Evolutionary conservation across 2,113 vertebrate species (phyloP).

Genomic region (Istiophorus platypterus): DNA sequence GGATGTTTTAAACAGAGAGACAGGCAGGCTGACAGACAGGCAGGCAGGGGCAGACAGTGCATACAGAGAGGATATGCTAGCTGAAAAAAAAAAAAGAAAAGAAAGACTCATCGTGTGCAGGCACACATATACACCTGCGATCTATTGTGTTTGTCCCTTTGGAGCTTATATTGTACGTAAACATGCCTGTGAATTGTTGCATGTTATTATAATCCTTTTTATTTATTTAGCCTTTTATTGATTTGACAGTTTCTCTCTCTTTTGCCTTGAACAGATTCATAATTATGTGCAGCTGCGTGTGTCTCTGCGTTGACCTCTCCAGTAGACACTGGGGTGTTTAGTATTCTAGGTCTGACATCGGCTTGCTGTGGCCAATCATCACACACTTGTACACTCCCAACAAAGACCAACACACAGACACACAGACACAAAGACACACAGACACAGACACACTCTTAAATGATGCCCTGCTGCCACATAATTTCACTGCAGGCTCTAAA

Average conservation of each 20-base stretch:
- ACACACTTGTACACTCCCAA: conserved; percentile 50
- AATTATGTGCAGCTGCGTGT: conserved; percentile 59
- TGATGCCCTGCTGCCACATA: conserved; percentile 49
- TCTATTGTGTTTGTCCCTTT: not conserved
- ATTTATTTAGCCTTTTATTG: conserved; percentile 8
- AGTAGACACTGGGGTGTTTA: conserved; percentile 58
- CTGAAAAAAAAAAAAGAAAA: conserved; percentile 16
- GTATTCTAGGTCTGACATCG: conserved; percentile 60
- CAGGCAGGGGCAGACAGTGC: conserved; percentile 10
- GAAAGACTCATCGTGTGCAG: not conserved
- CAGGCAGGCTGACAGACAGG: conserved; percentile 25
- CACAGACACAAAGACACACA: conserved; percentile 32
- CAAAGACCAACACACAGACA: conserved; percentile 31
- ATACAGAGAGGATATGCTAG: conserved; percentile 29
- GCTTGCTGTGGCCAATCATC: conserved; percentile 66
- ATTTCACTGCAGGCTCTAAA: conserved; percentile 62
- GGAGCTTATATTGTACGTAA: not conserved
- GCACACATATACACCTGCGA: not conserved
- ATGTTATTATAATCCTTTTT: not conserved
- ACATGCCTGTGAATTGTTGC: conserved; percentile 5
- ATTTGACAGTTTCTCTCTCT: not conserved
- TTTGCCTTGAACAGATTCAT: conserved; percentile 58
- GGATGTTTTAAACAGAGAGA: conserved; percentile 53
- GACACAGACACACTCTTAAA: conserved; percentile 47
- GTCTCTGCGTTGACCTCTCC: conserved; percentile 70